A percentile compares a stretch with the other conserved stretches of the same genome.
These are phyloP conservation scores for Brenthis daphne DNA, from an alignment of 2,888 invertebrate genomes.

Conservation along the genomic window DNA sequence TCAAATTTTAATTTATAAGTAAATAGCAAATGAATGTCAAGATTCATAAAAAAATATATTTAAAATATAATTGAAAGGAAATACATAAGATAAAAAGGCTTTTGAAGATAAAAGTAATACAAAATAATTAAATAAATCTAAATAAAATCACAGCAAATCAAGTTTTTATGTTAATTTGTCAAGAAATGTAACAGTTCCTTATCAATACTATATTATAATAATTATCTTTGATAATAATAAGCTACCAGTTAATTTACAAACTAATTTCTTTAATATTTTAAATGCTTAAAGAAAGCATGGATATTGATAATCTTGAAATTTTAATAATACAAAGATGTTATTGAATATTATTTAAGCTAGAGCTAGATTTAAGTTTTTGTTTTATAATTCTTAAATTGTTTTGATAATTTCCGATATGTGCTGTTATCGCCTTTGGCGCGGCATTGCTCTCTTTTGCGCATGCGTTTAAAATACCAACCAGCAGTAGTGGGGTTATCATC, in stretches of 20 bases:
- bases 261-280: not conserved
- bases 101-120: not conserved
- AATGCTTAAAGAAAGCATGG: constrained; percentile 17
- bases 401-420: constrained; percentile 60
- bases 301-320: constrained; percentile 5
- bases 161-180: constrained; percentile 12
- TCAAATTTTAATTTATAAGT: too few species aligned
- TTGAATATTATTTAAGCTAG: too few species aligned
- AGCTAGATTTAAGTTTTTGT: constrained; percentile 56
- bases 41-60: constrained; percentile 1
- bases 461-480: constrained; percentile 75
- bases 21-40: not conserved
- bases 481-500: constrained; percentile 64
- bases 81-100: not conserved
- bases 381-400: constrained; percentile 68
- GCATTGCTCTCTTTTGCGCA: constrained; percentile 74
- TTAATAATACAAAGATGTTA: constrained; percentile 10
- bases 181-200: constrained; percentile 9
- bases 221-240: not conserved
- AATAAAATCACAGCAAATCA: constrained; percentile 20
- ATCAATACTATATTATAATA: not conserved
- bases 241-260: constrained; percentile 8
- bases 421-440: constrained; percentile 66
- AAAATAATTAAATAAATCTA: constrained; percentile 1
- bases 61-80: not conserved